These are phyloP conservation scores for Phortica magna DNA, from an alignment of 2,888 invertebrate genomes.

Conservation along the genomic window DNA sequence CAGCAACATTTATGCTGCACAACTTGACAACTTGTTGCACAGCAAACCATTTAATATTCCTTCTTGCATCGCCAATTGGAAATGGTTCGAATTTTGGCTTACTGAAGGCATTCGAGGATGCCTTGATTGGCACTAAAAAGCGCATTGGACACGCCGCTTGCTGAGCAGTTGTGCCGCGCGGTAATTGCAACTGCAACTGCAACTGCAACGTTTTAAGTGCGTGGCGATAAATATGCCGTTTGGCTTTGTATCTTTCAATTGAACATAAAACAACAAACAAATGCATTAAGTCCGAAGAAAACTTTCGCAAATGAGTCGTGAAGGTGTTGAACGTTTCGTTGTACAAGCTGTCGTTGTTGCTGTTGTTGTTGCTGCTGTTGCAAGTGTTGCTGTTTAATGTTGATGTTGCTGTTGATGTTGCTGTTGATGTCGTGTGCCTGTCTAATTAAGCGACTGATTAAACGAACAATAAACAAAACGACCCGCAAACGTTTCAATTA, in stretches of 20 bases:
- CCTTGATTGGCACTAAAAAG: too few relatives aligned
- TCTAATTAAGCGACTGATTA: slow-evolving; percentile 13
- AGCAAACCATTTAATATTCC: too few relatives aligned
- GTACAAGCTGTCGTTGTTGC: slow-evolving; percentile 28
- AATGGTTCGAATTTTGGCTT: too few relatives aligned
- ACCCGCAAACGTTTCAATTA: slow-evolving; percentile 13
- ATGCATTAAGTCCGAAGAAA: neutral
- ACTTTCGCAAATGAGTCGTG: slow-evolving; percentile 18
- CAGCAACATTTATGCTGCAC: neutral
- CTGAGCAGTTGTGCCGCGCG: neutral
- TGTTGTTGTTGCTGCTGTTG: too few relatives aligned
- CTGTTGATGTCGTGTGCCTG: slow-evolving; percentile 32
- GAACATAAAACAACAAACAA: too few relatives aligned
- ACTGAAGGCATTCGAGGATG: too few relatives aligned
- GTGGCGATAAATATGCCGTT: neutral
- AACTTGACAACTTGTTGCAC: neutral
- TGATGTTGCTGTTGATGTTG: slow-evolving; percentile 37
- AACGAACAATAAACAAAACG: neutral
- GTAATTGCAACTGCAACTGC: neutral
- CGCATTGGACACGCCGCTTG: neutral
- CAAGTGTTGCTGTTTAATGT: slow-evolving; percentile 16
- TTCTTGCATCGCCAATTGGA: too few relatives aligned
- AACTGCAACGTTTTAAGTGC: neutral
- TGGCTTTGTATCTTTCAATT: too few relatives aligned
- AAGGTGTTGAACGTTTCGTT: slow-evolving; percentile 20